Base-by-base conservation (phyloP, 2,888 invertebrate genomes). In the Electrophaes corylata region DNA sequence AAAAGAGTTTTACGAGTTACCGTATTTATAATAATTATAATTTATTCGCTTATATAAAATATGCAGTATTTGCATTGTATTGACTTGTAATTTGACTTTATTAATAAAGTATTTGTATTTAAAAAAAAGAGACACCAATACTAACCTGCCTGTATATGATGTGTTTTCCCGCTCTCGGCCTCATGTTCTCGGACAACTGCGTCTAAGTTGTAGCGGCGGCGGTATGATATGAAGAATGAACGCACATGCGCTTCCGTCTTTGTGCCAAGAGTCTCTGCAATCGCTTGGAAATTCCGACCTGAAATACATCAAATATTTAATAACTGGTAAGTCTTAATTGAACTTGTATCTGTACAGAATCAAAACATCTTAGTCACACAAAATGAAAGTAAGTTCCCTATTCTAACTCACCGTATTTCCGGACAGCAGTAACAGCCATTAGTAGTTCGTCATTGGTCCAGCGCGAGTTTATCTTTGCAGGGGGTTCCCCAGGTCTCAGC, bases 371-470 rank as follows among this genome's bases (percentile, higher is more conserved):
- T 40, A 5, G 23, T 12, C 2, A 23, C 19, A 41, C 23, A n/a
- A 12, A n/a, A 23, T 11, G 12, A 1, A 37, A 2, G 40, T 19
- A 6, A 16, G 47, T 26, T 49, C 84, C 96, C 95, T 43, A 40
- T 84, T 96, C 95, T 43, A 40, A 41, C 91, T 96, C 96, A 81
- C 96, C 96, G 75, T 95, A 96, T 87, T 96, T 96, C 64, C 95
- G 93, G 57, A 95, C 94, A 76, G 98, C 98, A 77, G 98, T 97
- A 31, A 98, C 97, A 14, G 98, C 98, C 76, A 99, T 92, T 23
- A 98, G 92, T 18, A 97, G 87, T 86, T 99, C 99, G 70, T 98
- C 98, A 72, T 96, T 96, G 26, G 97, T 96, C 99, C 99, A 99
- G 39, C 96, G 94, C 4, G 97, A 94, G 82, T 96, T 96, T 49